phyloP scores from a whole-genome alignment of 1,140 invertebrate species.

The Plectrocnemia conspersa region DNA sequence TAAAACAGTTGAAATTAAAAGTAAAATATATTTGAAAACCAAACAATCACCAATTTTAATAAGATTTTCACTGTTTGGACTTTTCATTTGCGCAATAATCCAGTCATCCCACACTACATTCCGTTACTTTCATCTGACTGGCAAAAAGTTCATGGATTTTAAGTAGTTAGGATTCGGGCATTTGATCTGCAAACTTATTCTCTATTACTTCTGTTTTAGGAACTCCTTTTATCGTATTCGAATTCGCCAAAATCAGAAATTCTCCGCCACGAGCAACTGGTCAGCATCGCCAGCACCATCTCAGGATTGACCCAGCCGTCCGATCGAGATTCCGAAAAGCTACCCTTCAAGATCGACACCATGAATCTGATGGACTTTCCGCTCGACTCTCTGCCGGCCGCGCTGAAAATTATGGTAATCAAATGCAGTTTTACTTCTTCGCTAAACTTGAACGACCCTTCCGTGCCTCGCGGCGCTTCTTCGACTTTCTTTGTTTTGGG shows the following conservation, averaged over 20 bases:
- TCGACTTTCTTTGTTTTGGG: not conserved
- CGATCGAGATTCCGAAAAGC: slow-evolving; percentile 47
- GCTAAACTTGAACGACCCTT: not conserved
- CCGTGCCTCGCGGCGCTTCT: not conserved
- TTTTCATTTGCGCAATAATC: too few species aligned
- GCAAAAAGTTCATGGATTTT: not conserved
- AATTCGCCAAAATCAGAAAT: slow-evolving; percentile 52
- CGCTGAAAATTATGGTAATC: slow-evolving; percentile 70
- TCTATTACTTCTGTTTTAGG: slow-evolving; percentile 46
- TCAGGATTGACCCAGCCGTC: slow-evolving; percentile 54
- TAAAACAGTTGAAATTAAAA: too few species aligned
- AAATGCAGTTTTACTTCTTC: too few species aligned
- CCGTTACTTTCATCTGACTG: not conserved
- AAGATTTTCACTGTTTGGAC: too few species aligned
- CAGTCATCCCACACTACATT: too few species aligned
- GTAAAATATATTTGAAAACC: too few species aligned
- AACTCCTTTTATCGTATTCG: slow-evolving; percentile 55
- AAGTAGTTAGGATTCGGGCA: not conserved
- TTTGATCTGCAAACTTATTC: not conserved
- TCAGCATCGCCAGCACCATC: slow-evolving; percentile 67
- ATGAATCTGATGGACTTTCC: slow-evolving; percentile 87
- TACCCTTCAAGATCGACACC: slow-evolving; percentile 56
- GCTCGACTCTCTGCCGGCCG: slow-evolving; percentile 69
- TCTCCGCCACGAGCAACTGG: slow-evolving; percentile 61
- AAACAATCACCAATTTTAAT: too few species aligned